These are phyloP conservation scores for Trimorus sp. DNA, from an alignment of 2,888 invertebrate species.

Conservation along the genomic window DNA sequence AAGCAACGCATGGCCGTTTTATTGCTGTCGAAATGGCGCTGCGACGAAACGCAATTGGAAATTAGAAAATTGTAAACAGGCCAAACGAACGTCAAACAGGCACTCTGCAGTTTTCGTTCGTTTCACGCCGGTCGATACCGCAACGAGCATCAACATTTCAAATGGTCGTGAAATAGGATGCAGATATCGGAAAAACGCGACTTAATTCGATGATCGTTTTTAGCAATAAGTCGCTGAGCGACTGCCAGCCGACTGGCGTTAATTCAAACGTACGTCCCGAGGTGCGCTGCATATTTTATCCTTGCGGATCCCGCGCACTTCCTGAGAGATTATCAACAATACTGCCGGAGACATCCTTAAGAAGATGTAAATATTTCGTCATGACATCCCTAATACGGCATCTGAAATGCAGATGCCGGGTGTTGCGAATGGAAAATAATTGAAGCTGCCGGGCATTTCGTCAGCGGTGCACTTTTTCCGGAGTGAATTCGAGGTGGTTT, in stretches of 20 bases:
- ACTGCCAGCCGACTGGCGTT: background rate
- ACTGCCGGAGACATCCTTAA: constrained; percentile 4
- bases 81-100: background rate
- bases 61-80: constrained; percentile 4
- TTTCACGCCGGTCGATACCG: too few species aligned
- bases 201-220: background rate
- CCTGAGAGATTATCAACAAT: constrained; percentile 11
- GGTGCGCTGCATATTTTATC: background rate
- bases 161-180: too few species aligned
- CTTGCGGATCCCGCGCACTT: background rate
- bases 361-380: constrained; percentile 10
- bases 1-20: constrained; percentile 16
- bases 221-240: background rate
- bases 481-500: too few species aligned
- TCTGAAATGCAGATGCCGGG: constrained; percentile 15
- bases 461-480: too few species aligned
- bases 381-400: background rate
- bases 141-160: too few species aligned
- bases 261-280: background rate
- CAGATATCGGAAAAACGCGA: background rate
- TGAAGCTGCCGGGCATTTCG: background rate
- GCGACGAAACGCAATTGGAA: constrained; percentile 1
- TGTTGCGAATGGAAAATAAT: background rate
- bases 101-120: background rate
- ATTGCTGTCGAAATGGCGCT: background rate